phyloP scores from a whole-genome alignment of 1,140 invertebrate species.

The Drosophila pectinifera region DNA sequence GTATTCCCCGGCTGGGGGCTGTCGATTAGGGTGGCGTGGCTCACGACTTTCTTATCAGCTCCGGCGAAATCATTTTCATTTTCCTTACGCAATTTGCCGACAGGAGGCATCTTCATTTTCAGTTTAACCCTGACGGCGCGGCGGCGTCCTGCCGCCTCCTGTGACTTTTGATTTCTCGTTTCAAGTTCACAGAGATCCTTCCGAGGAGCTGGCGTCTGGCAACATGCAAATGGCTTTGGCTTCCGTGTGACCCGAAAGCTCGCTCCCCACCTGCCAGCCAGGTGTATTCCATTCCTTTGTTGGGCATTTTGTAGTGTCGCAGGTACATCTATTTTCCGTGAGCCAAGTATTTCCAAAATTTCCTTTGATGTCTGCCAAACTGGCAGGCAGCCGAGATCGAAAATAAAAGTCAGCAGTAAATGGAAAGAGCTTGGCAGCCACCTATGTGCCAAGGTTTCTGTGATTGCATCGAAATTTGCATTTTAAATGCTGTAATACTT shows the following conservation, averaged over 20 bases:
- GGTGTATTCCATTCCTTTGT: conserved; percentile 32
- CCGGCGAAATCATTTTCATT: conserved; percentile 73
- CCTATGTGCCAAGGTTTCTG: conserved; percentile 11
- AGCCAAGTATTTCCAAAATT: conserved; percentile 25
- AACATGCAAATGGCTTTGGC: conserved; percentile 80
- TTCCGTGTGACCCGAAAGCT: conserved; percentile 59
- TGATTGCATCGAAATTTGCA: conserved; percentile 37
- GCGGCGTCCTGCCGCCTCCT: conserved; percentile 19
- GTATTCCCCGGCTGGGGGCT: conserved; percentile 19
- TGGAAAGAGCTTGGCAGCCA: conserved; percentile 9
- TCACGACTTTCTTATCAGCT: conserved; percentile 23
- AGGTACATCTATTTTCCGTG: conserved; percentile 66
- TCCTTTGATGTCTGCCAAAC: conserved; percentile 42
- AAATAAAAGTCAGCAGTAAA: not conserved
- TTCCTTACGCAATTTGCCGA: conserved; percentile 66
- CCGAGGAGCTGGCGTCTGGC: conserved; percentile 29
- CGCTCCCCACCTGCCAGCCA: conserved; percentile 18
- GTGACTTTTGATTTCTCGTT: conserved; percentile 73
- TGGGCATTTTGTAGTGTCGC: conserved; percentile 46
- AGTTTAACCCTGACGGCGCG: conserved; percentile 5
- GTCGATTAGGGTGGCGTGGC: conserved; percentile 38
- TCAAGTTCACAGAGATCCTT: conserved; percentile 50
- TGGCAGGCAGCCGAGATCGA: conserved; percentile 7
- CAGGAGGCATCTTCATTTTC: conserved; percentile 35
- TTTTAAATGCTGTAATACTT: conserved; percentile 26